Evolutionary conservation across 2,113 vertebrate genomes (phyloP).

Genomic region (Suricata suricatta): DNA sequence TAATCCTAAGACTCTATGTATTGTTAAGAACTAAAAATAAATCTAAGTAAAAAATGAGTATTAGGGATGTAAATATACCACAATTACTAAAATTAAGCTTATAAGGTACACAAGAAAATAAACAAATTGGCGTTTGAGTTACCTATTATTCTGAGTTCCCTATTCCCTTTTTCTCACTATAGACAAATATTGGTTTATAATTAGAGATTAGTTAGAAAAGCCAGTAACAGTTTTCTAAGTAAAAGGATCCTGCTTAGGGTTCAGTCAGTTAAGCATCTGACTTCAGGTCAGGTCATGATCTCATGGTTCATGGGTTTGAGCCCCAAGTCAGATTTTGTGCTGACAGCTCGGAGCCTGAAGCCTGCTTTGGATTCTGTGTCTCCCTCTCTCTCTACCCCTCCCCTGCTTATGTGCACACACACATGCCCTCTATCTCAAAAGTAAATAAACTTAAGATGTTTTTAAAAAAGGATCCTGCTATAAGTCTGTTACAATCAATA

Average conservation of each 20-base stretch:
- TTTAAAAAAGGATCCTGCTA: constrained; percentile 19
- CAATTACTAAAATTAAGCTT: constrained; percentile 41
- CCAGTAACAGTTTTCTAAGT: neutral
- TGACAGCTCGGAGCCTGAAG: too few species aligned
- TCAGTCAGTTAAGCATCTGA: too few species aligned
- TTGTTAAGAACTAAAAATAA: constrained; percentile 50
- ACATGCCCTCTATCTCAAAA: too few species aligned
- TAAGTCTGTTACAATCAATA: neutral
- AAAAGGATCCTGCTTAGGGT: neutral
- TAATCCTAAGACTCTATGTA: neutral
- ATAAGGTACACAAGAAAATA: neutral
- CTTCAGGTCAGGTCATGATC: too few species aligned
- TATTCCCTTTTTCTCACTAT: neutral
- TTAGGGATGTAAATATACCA: neutral
- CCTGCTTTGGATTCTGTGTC: too few species aligned
- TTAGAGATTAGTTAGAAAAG: constrained; percentile 35
- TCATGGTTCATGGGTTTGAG: too few species aligned
- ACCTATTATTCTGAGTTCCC: neutral
- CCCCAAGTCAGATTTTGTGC: too few species aligned
- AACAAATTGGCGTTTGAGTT: neutral
- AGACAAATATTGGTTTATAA: neutral
- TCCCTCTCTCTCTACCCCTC: too few species aligned
- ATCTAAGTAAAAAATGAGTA: constrained; percentile 22
- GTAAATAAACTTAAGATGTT: neutral
- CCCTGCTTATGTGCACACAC: too few species aligned